A percentile compares a stretch with the other conserved stretches of the same genome.
These are phyloP conservation scores for Lepus townsendii DNA, from an alignment of 2,797 vertebrate genomes.

Conservation along the genomic window DNA sequence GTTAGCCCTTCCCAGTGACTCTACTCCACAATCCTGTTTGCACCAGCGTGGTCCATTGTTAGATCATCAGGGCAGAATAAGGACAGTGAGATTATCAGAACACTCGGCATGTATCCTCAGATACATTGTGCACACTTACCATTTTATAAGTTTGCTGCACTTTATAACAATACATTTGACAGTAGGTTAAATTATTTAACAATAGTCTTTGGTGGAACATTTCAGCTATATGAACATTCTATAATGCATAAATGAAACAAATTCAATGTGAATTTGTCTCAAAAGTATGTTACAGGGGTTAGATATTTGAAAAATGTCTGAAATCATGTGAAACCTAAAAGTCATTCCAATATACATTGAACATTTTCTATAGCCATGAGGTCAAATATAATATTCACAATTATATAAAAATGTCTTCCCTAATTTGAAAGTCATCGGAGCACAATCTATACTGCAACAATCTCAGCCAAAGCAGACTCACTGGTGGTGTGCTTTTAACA, in stretches of 20 bases:
- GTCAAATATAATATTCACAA: slow-evolving; percentile 30
- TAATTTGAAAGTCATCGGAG: slow-evolving; percentile 19
- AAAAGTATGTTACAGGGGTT: not conserved
- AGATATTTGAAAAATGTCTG: not conserved
- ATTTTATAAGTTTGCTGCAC: not conserved
- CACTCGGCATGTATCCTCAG: not conserved
- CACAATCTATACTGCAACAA: no score
- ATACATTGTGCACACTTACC: not conserved
- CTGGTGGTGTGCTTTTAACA: not conserved
- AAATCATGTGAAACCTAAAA: not conserved
- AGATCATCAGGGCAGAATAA: not conserved
- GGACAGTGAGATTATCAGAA: not conserved
- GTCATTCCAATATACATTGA: not conserved
- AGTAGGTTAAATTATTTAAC: not conserved
- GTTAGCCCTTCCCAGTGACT: no score
- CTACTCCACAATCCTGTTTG: not conserved
- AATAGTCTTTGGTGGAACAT: not conserved
- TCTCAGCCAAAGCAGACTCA: slow-evolving; percentile 6
- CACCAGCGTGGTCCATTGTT: not conserved
- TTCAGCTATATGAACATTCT: not conserved
- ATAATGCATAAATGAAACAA: not conserved
- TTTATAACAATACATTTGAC: not conserved
- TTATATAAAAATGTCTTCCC: not conserved
- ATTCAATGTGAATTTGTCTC: not conserved
- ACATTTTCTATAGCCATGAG: slow-evolving; percentile 30